Conservation (phyloP, 2,888 invertebrate species). For the Drosophila subsilvestris region DNA sequence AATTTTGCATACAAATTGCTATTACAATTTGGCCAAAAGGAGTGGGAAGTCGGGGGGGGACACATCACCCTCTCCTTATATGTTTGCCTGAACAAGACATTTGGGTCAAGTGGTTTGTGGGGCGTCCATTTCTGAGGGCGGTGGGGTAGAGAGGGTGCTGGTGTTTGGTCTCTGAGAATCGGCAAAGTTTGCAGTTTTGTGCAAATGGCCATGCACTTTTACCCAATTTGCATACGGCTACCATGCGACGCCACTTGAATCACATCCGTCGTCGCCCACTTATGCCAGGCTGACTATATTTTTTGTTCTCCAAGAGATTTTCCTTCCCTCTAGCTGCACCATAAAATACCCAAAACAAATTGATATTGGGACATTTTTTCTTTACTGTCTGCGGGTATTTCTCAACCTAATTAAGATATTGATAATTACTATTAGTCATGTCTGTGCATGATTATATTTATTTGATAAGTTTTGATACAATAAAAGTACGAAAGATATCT, state of each 20-base stretch:
- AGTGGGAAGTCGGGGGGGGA: background rate
- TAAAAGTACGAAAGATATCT: background rate
- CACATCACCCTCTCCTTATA: background rate
- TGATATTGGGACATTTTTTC: background rate
- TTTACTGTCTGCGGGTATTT: too few relatives aligned
- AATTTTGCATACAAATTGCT: slow-evolving; percentile 74
- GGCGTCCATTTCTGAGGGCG: slow-evolving; percentile 43
- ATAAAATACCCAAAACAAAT: background rate
- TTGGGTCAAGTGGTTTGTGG: slow-evolving; percentile 67
- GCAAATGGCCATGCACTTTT: slow-evolving; percentile 61
- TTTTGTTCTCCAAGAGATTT: slow-evolving; percentile 3
- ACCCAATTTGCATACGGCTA: slow-evolving; percentile 60
- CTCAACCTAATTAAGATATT: slow-evolving; percentile 21
- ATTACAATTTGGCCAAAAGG: slow-evolving; percentile 40
- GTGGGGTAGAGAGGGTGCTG: background rate
- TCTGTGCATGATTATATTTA: background rate
- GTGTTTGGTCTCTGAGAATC: slow-evolving; percentile 33
- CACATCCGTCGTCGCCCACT: slow-evolving; percentile 36
- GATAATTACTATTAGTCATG: slow-evolving; percentile 19
- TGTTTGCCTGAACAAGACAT: slow-evolving; percentile 45
- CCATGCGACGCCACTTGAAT: slow-evolving; percentile 37
- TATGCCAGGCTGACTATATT: slow-evolving; percentile 7
- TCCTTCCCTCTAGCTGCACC: background rate
- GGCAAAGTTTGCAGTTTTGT: slow-evolving; percentile 44
- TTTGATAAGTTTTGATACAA: background rate